These are phyloP conservation scores for Marmota flaviventris DNA, from an alignment of 2,113 vertebrate genomes.

Conservation along the genomic window DNA sequence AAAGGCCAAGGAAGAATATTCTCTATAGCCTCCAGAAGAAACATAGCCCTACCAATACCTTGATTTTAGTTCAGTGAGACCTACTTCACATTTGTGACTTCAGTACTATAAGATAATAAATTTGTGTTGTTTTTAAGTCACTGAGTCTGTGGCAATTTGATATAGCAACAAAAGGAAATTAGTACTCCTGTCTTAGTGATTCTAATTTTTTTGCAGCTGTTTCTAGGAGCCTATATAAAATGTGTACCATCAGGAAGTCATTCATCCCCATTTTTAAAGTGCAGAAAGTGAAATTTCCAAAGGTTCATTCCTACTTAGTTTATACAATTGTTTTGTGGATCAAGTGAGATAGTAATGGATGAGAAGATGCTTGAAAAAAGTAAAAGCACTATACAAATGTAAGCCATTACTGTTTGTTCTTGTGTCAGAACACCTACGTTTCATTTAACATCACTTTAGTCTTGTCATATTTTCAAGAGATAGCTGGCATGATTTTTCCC, in stretches of 20 bases:
- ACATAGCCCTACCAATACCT: neutral
- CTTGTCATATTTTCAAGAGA: conserved; percentile 6
- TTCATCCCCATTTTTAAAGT: neutral
- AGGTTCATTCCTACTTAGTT: neutral
- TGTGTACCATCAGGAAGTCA: neutral
- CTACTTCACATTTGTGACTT: neutral
- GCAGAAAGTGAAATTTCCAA: conserved; percentile 5
- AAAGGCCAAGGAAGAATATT: neutral
- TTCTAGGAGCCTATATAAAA: neutral
- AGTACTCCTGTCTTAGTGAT: neutral
- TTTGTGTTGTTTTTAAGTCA: neutral
- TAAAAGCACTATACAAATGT: neutral
- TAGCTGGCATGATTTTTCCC: neutral
- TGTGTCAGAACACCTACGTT: neutral
- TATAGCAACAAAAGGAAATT: neutral
- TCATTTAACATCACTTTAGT: neutral
- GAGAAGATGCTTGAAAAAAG: neutral
- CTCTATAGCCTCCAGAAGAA: neutral
- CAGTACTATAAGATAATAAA: neutral
- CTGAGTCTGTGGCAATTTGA: neutral
- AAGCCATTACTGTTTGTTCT: neutral
- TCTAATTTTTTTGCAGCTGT: neutral
- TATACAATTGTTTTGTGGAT: neutral
- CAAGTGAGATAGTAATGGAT: neutral
- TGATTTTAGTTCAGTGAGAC: neutral